Evolutionary conservation across 2,113 vertebrate genomes (phyloP).

Genomic region (Pangasianodon gigas): DNA sequence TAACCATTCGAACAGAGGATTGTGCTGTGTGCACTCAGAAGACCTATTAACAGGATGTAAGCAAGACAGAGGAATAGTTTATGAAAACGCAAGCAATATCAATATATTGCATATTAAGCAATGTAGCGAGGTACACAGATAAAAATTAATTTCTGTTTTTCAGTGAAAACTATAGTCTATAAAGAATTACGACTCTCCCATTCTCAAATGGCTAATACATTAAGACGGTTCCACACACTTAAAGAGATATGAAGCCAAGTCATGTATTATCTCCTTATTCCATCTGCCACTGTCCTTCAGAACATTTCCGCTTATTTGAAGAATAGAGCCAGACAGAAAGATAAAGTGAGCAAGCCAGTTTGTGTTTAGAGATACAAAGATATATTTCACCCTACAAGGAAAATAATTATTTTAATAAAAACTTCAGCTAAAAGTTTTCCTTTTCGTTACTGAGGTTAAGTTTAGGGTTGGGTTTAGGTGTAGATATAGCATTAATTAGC

Average conservation of each 20-base stretch:
- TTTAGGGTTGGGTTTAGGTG: not conserved
- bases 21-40: not conserved
- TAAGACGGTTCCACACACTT: not conserved
- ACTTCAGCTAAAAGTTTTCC: not conserved
- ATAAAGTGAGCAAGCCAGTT: not conserved
- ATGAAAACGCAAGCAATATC: not conserved
- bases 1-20: not conserved
- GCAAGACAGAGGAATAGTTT: not conserved
- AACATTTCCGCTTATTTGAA: conserved; percentile 31
- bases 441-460: not conserved
- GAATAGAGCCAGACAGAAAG: conserved; percentile 1
- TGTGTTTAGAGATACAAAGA: not conserved
- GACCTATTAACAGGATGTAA: not conserved
- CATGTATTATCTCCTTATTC: conserved; percentile 23
- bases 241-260: not conserved
- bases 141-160: conserved; percentile 10
- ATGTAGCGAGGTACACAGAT: not conserved
- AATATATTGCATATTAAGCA: not conserved
- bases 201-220: conserved; percentile 7
- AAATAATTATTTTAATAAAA: not conserved
- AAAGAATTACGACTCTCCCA: conserved; percentile 14
- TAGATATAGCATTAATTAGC: not conserved
- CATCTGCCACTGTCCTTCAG: conserved; percentile 44
- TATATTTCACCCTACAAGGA: not conserved
- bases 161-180: conserved; percentile 1